Conservation (phyloP, 2,797 vertebrate genomes). For the Threskiornis aethiopicus region DNA sequence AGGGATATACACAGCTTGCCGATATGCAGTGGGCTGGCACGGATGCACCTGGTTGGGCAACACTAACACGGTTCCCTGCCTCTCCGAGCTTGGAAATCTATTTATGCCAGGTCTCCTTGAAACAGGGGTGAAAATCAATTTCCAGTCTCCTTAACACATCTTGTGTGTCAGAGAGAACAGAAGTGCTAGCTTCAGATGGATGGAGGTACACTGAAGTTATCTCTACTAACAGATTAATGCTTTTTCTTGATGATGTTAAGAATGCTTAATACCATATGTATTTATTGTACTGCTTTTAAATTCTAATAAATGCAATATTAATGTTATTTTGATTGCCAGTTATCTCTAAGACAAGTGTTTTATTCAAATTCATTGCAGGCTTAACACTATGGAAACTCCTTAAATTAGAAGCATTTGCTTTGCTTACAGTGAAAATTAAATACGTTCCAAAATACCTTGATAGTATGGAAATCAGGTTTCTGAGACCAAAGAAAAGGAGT, state of each 20-base stretch:
- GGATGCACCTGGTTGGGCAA: neutral
- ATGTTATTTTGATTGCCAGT: neutral
- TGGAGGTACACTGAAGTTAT: neutral
- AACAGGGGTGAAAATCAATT: neutral
- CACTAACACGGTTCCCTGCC: neutral
- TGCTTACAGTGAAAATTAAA: neutral
- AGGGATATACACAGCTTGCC: neutral
- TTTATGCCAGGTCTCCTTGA: neutral
- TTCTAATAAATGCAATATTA: neutral
- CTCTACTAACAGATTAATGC: neutral
- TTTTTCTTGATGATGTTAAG: neutral
- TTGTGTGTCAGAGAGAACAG: neutral
- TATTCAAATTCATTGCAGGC: neutral
- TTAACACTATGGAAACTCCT: neutral
- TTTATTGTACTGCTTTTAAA: conserved; percentile 21
- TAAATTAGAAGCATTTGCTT: neutral
- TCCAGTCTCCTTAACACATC: neutral
- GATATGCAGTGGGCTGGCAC: accelerated
- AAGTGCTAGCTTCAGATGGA: neutral
- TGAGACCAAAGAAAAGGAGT: neutral
- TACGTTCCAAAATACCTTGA: neutral
- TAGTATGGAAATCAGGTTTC: neutral
- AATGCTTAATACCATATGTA: neutral
- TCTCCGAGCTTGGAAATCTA: accelerated
- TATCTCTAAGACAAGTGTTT: neutral